These are phyloP conservation scores for Chelon labrosus DNA, from an alignment of 2,797 vertebrate species.

Conservation along the genomic window DNA sequence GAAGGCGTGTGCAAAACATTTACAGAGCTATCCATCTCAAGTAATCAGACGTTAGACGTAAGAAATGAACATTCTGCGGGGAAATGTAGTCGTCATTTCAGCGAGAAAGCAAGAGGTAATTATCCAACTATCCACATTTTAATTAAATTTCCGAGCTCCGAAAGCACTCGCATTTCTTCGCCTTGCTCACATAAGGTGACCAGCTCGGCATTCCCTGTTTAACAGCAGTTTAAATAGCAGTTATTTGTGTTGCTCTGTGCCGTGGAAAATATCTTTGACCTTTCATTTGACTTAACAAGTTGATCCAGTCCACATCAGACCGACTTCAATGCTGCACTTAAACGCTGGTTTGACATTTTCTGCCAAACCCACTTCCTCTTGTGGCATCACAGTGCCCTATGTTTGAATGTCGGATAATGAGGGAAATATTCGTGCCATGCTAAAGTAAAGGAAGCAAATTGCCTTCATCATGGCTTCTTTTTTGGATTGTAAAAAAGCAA, in stretches of 20 bases:
- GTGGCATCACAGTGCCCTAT: constrained; percentile 68
- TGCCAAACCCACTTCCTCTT: constrained; percentile 82
- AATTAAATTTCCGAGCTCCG: constrained; percentile 19
- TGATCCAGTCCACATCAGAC: constrained; percentile 77
- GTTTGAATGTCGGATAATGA: constrained; percentile 72
- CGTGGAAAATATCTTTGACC: constrained; percentile 78
- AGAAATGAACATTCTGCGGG: constrained; percentile 3
- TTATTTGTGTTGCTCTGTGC: constrained; percentile 49
- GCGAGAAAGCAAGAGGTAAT: constrained; percentile 37
- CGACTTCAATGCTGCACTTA: constrained; percentile 71
- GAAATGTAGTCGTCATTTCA: constrained; percentile 13
- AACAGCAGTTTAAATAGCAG: constrained; percentile 56
- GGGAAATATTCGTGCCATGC: constrained; percentile 69
- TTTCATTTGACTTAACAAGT: constrained; percentile 83
- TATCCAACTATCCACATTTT: constrained; percentile 2
- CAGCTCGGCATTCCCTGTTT: constrained; percentile 35
- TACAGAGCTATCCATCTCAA: not conserved
- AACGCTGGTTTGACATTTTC: constrained; percentile 74
- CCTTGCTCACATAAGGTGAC: constrained; percentile 34
- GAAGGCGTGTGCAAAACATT: not conserved
- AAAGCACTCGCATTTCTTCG: constrained; percentile 11
- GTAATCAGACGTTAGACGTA: not conserved
- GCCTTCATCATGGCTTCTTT: constrained; percentile 64
- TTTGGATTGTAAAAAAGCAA: constrained; percentile 67
- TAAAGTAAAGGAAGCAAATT: constrained; percentile 63